Percentiles rank a stretch among this genome's conserved stretches.
Conservation (phyloP, 1,140 invertebrate species). For the Drosophila busckii region DNA sequence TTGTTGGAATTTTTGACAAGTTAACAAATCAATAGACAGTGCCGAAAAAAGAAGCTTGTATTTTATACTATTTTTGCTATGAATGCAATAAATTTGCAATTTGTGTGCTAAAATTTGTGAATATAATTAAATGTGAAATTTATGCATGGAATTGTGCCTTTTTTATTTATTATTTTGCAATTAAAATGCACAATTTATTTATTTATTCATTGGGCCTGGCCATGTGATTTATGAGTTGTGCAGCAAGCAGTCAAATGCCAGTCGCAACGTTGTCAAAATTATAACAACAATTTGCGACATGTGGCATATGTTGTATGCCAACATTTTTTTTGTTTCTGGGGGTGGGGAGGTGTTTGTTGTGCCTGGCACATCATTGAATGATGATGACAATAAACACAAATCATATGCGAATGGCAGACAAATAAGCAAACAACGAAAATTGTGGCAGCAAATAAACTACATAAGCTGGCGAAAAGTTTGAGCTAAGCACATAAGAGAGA, state of each 20-base stretch:
- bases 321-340: constrained; percentile 2
- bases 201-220: constrained; percentile 18
- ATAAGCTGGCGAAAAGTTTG: no score
- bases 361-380: no score
- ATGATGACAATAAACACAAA: constrained; percentile 59
- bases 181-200: constrained; percentile 30
- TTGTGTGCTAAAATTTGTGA: no score
- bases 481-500: no score
- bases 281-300: constrained; percentile 7
- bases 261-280: constrained; percentile 7
- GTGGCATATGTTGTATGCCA: constrained; percentile 21
- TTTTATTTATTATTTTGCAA: constrained; percentile 22
- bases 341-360: no score
- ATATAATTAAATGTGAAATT: no score
- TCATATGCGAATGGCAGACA: constrained; percentile 34
- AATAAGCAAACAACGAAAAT: constrained; percentile 10
- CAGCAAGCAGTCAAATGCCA: constrained; percentile 18
- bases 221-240: constrained; percentile 35
- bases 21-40: no score
- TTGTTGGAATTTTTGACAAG: no score
- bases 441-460: constrained; percentile 51
- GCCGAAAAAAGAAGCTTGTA: no score
- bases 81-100: no score
- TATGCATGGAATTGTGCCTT: no score
- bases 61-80: no score